Evolutionary conservation across 2,797 vertebrate genomes (phyloP).

Genomic region (Gymnothorax reevesii): DNA sequence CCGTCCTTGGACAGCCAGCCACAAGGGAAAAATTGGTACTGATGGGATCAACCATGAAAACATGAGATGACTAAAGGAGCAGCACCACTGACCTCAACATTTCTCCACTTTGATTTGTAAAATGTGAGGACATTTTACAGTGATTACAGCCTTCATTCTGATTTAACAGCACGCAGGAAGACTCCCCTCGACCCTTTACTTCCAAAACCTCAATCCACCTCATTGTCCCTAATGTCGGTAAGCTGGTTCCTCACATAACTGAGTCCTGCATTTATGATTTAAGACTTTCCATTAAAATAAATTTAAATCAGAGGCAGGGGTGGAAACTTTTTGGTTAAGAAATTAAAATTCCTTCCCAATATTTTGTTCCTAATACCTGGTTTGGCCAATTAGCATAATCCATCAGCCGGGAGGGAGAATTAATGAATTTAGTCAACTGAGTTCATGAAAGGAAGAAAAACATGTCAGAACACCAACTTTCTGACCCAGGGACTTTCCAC

Average conservation of each 20-base stretch:
- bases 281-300: background rate
- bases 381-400: too few relatives aligned
- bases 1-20: background rate
- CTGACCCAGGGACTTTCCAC: too few relatives aligned
- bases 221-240: background rate
- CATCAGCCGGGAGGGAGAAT: too few relatives aligned
- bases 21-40: background rate
- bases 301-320: background rate
- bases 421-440: too few relatives aligned
- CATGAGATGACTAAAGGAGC: background rate
- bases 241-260: background rate
- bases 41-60: background rate
- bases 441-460: too few relatives aligned
- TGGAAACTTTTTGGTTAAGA: too few relatives aligned
- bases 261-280: background rate
- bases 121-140: conserved; percentile 43
- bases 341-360: too few relatives aligned
- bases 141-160: conserved; percentile 62
- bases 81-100: background rate
- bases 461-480: too few relatives aligned
- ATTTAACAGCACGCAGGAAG: background rate
- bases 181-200: background rate
- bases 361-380: too few relatives aligned
- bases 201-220: background rate
- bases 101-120: background rate